These are phyloP conservation scores for Caenorhabditis sp. DNA, from an alignment of 2,888 invertebrate species.

Conservation along the genomic window DNA sequence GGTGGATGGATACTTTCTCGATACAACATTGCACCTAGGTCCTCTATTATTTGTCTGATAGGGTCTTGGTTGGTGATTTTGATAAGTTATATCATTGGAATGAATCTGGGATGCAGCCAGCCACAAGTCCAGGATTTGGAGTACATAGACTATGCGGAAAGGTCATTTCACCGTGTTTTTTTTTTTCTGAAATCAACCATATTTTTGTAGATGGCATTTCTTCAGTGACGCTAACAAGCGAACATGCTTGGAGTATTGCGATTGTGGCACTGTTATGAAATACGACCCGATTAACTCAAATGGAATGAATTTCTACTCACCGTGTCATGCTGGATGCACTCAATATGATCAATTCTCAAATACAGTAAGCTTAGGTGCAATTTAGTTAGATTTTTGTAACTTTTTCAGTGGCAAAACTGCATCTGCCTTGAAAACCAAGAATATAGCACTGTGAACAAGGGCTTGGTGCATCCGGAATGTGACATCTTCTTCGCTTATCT, in stretches of 20 bases:
- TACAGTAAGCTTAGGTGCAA: slow-evolving; percentile 62
- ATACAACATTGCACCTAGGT: slow-evolving; percentile 70
- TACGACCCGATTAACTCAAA: slow-evolving; percentile 87
- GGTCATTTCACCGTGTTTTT: slow-evolving; percentile 21
- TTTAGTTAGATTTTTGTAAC: too few species aligned
- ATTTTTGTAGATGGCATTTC: slow-evolving; percentile 55
- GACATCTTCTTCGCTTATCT: slow-evolving; percentile 70
- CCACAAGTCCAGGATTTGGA: slow-evolving; percentile 61
- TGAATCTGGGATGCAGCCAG: slow-evolving; percentile 71
- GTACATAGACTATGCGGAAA: slow-evolving; percentile 53
- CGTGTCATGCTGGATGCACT: slow-evolving; percentile 89
- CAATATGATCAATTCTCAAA: slow-evolving; percentile 60
- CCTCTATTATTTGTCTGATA: slow-evolving; percentile 68
- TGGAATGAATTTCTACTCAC: slow-evolving; percentile 87
- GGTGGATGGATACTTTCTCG: slow-evolving; percentile 75
- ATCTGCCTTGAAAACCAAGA: slow-evolving; percentile 59
- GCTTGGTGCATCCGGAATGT: slow-evolving; percentile 68
- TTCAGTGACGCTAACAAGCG: slow-evolving; percentile 41
- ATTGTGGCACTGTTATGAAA: slow-evolving; percentile 65
- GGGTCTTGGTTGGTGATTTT: slow-evolving; percentile 72
- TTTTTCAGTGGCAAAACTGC: slow-evolving; percentile 71
- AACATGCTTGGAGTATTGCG: slow-evolving; percentile 60
- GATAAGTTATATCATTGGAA: slow-evolving; percentile 72
- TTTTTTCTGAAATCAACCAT: too few species aligned
- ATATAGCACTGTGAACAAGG: slow-evolving; percentile 51